Percentiles rank a stretch among this genome's conserved stretches.
Conservation (phyloP, 2,797 vertebrate species). For the Peromyscus eremicus region DNA sequence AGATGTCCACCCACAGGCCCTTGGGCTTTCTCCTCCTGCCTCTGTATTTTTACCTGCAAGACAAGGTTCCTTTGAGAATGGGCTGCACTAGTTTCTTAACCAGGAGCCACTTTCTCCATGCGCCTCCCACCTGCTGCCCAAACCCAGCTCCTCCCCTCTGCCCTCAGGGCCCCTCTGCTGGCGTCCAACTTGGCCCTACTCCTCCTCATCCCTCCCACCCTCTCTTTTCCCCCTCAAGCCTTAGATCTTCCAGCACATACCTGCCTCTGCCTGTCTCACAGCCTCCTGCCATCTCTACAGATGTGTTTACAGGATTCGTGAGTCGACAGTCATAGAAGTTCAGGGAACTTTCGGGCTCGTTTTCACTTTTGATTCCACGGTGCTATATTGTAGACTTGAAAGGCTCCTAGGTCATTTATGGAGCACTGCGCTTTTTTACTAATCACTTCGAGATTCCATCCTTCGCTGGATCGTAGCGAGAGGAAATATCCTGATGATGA, state of each 20-base stretch:
- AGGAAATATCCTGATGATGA: not conserved
- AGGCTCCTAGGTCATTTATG: constrained; percentile 2
- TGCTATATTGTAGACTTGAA: not conserved
- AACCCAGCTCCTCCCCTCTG: not conserved
- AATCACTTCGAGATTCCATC: not conserved
- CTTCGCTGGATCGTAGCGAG: not conserved
- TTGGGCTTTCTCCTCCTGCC: not conserved
- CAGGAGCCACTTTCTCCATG: not conserved
- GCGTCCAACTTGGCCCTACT: not conserved
- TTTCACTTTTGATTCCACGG: constrained; percentile 20
- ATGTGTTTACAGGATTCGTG: not conserved
- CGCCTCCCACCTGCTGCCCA: not conserved
- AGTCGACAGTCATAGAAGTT: not conserved
- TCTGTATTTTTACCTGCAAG: not conserved
- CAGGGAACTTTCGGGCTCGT: not conserved
- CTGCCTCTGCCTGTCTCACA: constrained; percentile 73
- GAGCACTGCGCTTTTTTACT: not conserved
- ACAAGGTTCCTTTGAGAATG: not conserved
- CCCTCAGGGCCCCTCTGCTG: constrained; percentile 45
- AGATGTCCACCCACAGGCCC: not conserved
- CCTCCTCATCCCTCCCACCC: constrained; percentile 35
- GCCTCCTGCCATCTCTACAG: constrained; percentile 12
- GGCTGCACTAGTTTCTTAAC: not conserved
- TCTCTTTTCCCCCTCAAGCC: constrained; percentile 3
- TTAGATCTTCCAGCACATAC: constrained; percentile 57